These are phyloP conservation scores for Amphibalanus amphitrite DNA, from an alignment of 1,140 invertebrate species.

Conservation along the genomic window DNA sequence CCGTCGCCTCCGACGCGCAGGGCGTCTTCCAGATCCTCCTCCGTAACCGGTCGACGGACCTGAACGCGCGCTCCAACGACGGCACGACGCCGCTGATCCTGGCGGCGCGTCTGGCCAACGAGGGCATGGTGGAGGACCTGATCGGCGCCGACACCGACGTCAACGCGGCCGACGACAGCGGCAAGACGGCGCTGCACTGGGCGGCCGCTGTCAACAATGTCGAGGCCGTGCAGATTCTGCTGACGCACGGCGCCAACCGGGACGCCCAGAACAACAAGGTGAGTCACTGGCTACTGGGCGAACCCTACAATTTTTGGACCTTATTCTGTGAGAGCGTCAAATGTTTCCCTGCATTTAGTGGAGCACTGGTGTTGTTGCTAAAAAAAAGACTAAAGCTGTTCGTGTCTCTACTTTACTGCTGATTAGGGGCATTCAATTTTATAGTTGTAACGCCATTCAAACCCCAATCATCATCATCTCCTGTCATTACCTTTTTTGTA, in stretches of 20 bases:
- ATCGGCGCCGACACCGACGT: constrained; percentile 90
- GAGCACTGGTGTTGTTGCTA: no score
- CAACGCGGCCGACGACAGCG: constrained; percentile 83
- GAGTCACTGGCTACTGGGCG: no score
- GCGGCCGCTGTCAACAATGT: constrained; percentile 90
- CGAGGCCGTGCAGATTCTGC: constrained; percentile 76
- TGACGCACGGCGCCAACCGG: constrained; percentile 79
- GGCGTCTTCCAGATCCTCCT: constrained; percentile 88
- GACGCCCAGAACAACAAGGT: constrained; percentile 84
- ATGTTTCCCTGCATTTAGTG: no score
- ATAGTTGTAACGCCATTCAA: background rate
- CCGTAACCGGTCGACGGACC: constrained; percentile 75
- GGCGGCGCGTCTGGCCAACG: constrained; percentile 71
- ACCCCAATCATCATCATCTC: constrained; percentile 10
- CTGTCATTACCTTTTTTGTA: background rate
- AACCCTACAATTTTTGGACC: no score
- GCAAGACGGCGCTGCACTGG: constrained; percentile 93
- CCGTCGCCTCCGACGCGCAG: constrained; percentile 87
- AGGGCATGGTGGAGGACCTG: constrained; percentile 88
- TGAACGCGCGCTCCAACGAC: constrained; percentile 86
- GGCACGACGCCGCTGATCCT: constrained; percentile 88
- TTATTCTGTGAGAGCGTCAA: no score
- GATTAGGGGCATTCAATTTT: no score
- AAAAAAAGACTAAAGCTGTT: no score
- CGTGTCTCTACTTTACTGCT: no score